Evolutionary conservation across 37 sponge, comb jelly and placozoan species (phyloP).

Genomic region (Agelas oroides): DNA sequence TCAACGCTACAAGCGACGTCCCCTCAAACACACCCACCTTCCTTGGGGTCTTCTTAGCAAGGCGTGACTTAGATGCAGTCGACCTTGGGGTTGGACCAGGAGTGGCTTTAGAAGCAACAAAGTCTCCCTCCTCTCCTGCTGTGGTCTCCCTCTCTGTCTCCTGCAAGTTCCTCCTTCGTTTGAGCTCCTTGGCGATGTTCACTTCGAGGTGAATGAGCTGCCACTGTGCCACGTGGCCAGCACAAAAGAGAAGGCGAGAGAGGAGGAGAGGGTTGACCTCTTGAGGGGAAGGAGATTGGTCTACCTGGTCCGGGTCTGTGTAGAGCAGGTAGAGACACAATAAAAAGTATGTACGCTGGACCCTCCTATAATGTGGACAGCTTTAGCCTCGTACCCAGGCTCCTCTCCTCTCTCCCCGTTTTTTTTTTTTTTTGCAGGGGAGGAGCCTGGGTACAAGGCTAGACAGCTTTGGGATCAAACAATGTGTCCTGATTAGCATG

Average conservation of each 20-base stretch:
- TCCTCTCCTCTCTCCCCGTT: too few relatives aligned
- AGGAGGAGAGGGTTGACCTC: constrained; percentile 2
- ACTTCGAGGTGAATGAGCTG: constrained; percentile 74
- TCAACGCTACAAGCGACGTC: too few relatives aligned
- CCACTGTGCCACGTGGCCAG: constrained; percentile 65
- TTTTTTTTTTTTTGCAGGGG: too few relatives aligned
- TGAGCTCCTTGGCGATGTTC: constrained; percentile 53
- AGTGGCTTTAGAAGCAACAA: too few relatives aligned
- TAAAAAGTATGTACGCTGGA: background rate
- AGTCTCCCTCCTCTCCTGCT: too few relatives aligned
- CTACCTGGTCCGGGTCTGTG: background rate
- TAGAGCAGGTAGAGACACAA: background rate
- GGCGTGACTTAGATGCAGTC: background rate
- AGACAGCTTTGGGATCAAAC: too few relatives aligned
- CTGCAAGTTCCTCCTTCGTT: constrained; percentile 49
- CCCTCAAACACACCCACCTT: too few relatives aligned
- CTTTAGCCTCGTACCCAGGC: too few relatives aligned
- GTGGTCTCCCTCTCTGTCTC: constrained; percentile 39
- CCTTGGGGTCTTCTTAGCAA: background rate
- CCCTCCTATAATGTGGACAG: too few relatives aligned
- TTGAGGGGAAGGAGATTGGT: background rate
- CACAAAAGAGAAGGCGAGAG: constrained; percentile 62
- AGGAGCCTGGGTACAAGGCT: too few relatives aligned
- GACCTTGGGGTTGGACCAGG: too few relatives aligned
- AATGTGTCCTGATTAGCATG: too few relatives aligned